Evolutionary conservation across 2,888 invertebrate genomes (phyloP), one percentile per base, ranked within the genome.

Genomic region (Pardosa pseudoannulata): DNA sequence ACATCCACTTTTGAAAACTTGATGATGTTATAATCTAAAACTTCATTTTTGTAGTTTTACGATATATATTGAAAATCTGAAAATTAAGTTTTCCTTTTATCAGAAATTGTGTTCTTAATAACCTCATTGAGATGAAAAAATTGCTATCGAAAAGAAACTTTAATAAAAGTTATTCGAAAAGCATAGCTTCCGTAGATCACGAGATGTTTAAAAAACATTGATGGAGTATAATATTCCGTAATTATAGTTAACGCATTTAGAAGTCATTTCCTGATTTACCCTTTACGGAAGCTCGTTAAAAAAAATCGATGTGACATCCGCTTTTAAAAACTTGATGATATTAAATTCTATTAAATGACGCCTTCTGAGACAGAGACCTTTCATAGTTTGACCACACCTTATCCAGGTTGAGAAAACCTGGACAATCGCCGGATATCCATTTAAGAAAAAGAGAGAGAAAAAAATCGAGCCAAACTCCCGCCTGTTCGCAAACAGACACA

Each of bases 351-450:
- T 73, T 74, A 80, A 56, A 50, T 11, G 71, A 36, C 71, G 62
- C 46, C 62, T 41, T 41, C 39, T 16, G 31, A 39, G 64, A 65
- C 65, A 27, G 64, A 23, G 39, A 50, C 67, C 39, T 75, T 65
- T 75, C 71, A 79, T 64, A 71, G 29, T 65, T 50, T 64, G 56
- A 64, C 78, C 83, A 78, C 78, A 78, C 83, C 83, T 85, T 68
- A 73, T 32, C 39, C 41, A 68, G 72, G 50, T 78, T 73, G 39
- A 78, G 72, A 83, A 78, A 76, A 71, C 64, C 71, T 71, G 76
- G 71, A 85, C 83, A 85, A 85, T 85, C 83, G 73, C 83, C 83
- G 83, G 83, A 79, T 85, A 85, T 79, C 28, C 76, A 70, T 71
- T 70, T 75, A 56, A 23, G 23, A 36, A 36, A 36, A 36, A 36